Conservation (phyloP, 2,113 vertebrate species). For the Furnarius figulus region DNA sequence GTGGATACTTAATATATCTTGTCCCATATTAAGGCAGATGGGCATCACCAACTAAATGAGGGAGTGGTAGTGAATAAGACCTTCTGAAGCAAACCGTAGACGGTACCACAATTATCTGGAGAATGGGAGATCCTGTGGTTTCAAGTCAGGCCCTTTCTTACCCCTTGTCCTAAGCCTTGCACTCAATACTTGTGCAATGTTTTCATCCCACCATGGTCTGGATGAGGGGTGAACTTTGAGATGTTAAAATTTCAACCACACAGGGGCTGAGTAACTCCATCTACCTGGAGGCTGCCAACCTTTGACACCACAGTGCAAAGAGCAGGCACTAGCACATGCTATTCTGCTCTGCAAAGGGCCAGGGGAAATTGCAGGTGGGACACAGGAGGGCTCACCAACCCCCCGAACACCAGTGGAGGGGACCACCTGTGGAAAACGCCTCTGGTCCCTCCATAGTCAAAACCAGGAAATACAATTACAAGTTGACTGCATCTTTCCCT, state of each 20-base stretch:
- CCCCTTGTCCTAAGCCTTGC: neutral
- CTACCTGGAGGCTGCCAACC: neutral
- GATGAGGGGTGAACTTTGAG: neutral
- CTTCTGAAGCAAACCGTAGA: neutral
- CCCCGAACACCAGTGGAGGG: neutral
- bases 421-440: neutral
- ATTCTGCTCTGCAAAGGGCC: neutral
- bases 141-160: neutral
- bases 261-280: neutral
- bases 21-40: neutral
- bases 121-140: neutral
- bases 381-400: neutral
- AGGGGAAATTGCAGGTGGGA: rapidly evolving
- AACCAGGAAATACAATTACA: neutral
- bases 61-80: neutral
- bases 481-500: neutral
- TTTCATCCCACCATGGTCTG: neutral
- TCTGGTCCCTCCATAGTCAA: neutral
- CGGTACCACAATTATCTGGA: neutral
- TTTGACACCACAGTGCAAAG: neutral
- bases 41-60: neutral
- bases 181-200: neutral
- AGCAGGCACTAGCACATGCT: neutral
- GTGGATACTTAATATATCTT: neutral
- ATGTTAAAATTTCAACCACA: neutral